Evolutionary conservation across 2,888 invertebrate genomes (phyloP), one percentile per base, ranked within the genome.

Genomic region (Drosophila histrio): DNA sequence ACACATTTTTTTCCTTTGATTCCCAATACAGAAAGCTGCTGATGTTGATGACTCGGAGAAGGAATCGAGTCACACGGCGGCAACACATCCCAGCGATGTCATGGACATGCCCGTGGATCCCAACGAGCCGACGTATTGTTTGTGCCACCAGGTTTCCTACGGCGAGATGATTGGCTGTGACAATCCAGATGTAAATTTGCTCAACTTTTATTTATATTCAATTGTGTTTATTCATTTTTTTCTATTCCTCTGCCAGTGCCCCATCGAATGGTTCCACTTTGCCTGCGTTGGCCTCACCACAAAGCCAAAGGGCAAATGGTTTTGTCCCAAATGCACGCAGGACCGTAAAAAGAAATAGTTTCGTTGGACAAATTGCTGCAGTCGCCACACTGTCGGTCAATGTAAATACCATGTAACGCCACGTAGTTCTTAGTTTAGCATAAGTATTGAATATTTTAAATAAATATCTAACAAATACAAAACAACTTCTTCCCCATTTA

Each of bases 41-140:
- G 92, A 92, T 44, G 73, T 90, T 39, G 92, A 92, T 64, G 98
- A 92, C 64, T 90, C 90, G 0, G 93, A 97, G 47, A 90, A 90
- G 47, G 92, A 92, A 64, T 90, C 90, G 94, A 90, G 94, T 22
- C 90, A 90, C 57, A 89, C 90, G 44, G 79, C 89, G 22, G 91
- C 91, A 9, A 91, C 96, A 1, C 97, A 97, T 92, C 96, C 97
- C 0, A 97, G 98, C 74, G 99, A 97, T 90, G 97, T 97, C 9
- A 92, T 97, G 32, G 97, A 97, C 79, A 97, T 97, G 97, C 97
- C 97, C 0, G 97, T 97, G 0, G 97, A 99, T 93, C 99, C 99
- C 0, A 99, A 99, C 90, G 99, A 99, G 91, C 99, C 99, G 0
- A 99, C 98, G 0, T 99, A 99, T 91, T 99, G 99, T 91, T 93